Evolutionary conservation across 2,797 vertebrate genomes (phyloP), one percentile per base, ranked within the genome.

Genomic region (Leucoraja ocellata): DNA sequence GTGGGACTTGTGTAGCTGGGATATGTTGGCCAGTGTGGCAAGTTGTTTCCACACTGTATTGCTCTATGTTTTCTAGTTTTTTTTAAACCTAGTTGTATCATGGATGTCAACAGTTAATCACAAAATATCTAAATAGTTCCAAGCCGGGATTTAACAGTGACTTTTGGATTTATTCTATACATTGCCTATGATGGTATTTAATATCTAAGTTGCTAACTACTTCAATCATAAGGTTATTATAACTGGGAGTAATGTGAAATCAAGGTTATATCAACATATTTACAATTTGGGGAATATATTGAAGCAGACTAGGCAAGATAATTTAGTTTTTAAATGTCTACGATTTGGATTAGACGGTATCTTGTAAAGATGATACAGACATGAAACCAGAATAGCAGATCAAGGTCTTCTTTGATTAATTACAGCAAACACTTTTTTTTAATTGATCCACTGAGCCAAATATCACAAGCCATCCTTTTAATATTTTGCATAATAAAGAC

Each of bases 321-420:
- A n/a, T 78, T n/a, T 32, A 32, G 1, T 28, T n/a, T 76, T 76
- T 6, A 8, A 78, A 78, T 32, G 32, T 79, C 61, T 9, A 68
- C 36, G 14, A 36, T n/a, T 65, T 18, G n/a, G n/a, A 68, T 68
- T 18, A 88, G 63, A 36, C 10, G 84, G 36, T 36, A 32, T 18
- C 16, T 32, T 28, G n/a, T 63, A 21, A 36, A 36, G 18, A 68
- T 88, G 61, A 68, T n/a, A 61, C 54, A 84, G 10, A 28, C 54
- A 84, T 84, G 1, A 84, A 61, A 88, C n/a, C 61, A 65, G 63
- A 68, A 65, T 88, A 88, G 13, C 84, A 88, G 84, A 88, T 88
- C 61, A 88, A 88, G 63, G 84, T 32, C 61, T 88, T 88, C 84
- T 88, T n/a, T 63, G 7, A 36, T 88, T 68, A 88, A 68, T 68